Conservation (phyloP, 1,140 invertebrate species). For the Pseudomyrmex flavicornis region DNA sequence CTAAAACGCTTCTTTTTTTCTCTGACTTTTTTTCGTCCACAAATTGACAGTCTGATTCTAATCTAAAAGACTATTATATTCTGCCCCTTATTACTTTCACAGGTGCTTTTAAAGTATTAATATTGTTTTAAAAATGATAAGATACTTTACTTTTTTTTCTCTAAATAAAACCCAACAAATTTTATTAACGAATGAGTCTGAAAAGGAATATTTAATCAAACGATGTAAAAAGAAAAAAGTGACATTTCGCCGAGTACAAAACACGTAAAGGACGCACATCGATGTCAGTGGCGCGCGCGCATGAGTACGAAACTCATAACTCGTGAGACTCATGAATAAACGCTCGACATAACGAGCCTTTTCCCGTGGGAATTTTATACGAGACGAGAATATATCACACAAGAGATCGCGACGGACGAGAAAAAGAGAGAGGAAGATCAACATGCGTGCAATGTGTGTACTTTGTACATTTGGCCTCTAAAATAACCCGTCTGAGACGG, state of each 20-base stretch:
- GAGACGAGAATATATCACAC: conserved; percentile 53
- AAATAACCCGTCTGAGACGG: conserved; percentile 38
- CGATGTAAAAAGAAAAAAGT: background rate
- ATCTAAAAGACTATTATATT: background rate
- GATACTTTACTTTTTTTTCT: background rate
- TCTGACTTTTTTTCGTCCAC: background rate
- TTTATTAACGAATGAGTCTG: background rate
- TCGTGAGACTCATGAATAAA: conserved; percentile 56
- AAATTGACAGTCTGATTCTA: conserved; percentile 30
- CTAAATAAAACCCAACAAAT: conserved; percentile 10
- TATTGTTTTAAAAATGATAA: too few relatives aligned
- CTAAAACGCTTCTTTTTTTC: background rate
- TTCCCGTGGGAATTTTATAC: conserved; percentile 58
- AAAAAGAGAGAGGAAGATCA: background rate
- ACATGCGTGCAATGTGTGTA: background rate
- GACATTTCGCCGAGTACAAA: background rate
- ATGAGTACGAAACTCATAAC: conserved; percentile 40
- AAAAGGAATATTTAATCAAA: background rate
- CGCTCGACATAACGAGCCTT: conserved; percentile 55
- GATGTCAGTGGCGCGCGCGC: conserved; percentile 49
- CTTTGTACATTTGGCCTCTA: conserved; percentile 41
- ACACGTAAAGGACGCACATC: conserved; percentile 8
- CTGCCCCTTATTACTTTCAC: background rate
- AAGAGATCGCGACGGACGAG: conserved; percentile 22
- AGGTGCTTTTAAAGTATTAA: too few relatives aligned